These are phyloP conservation scores for Oceanodroma leucorhoa DNA, from an alignment of 2,797 vertebrate genomes.

Conservation along the genomic window DNA sequence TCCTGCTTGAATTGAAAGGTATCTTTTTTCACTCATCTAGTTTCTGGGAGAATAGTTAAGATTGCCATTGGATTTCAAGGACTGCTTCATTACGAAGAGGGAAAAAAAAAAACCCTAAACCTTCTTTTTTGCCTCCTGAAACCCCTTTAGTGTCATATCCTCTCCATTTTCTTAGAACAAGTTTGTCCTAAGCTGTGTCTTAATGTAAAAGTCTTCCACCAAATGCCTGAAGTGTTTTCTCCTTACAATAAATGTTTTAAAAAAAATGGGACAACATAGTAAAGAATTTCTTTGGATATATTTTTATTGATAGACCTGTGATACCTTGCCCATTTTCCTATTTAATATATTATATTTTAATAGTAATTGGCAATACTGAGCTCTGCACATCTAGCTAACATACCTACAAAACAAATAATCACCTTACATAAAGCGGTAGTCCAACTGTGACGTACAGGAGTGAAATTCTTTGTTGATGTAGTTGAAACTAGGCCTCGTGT, in stretches of 20 bases:
- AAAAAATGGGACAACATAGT: neutral
- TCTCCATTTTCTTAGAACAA: neutral
- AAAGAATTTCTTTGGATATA: neutral
- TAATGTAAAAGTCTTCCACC: neutral
- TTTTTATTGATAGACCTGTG: neutral
- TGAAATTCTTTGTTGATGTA: neutral
- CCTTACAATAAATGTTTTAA: neutral
- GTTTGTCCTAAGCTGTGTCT: neutral
- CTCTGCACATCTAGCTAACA: neutral
- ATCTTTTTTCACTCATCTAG: slow-evolving; percentile 50
- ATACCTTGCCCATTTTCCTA: neutral
- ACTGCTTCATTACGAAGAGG: neutral
- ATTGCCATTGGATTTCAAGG: slow-evolving; percentile 20
- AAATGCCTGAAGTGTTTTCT: neutral
- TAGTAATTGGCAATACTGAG: neutral
- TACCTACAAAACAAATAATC: neutral
- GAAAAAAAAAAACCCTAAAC: neutral
- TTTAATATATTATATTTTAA: neutral
- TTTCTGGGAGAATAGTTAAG: slow-evolving; percentile 40
- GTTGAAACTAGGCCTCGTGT: neutral
- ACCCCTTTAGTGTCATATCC: neutral
- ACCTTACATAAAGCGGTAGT: neutral
- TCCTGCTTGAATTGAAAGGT: slow-evolving; percentile 37
- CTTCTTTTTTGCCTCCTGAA: neutral
- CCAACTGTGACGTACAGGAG: neutral